Percentiles rank a stretch among this genome's conserved stretches.
Conservation (phyloP, 2,888 invertebrate species). For the Thymelicus sylvestris region DNA sequence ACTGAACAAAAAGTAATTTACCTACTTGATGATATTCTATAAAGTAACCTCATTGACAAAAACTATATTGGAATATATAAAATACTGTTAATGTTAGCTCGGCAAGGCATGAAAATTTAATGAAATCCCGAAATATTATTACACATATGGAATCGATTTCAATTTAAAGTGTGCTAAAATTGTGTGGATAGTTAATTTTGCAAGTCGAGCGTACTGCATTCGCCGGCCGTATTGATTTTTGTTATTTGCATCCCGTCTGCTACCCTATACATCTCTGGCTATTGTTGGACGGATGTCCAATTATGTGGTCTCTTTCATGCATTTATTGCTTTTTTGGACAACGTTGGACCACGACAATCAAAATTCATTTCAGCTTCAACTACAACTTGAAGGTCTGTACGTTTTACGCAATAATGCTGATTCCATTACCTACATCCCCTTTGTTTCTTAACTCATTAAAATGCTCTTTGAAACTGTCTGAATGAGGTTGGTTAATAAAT, state of each 20-base stretch:
- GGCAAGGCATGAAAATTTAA: conserved; percentile 2
- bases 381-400: not conserved
- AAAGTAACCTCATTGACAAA: too few relatives aligned
- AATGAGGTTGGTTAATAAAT: conserved; percentile 12
- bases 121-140: not conserved
- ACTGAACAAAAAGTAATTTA: not conserved
- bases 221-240: conserved; percentile 79
- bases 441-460: conserved; percentile 32
- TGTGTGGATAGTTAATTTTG: conserved; percentile 67
- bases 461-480: conserved; percentile 19
- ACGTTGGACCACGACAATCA: conserved; percentile 18
- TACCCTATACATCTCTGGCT: conserved; percentile 71
- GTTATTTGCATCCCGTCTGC: conserved; percentile 83
- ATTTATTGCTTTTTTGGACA: conserved; percentile 47
- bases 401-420: conserved; percentile 14
- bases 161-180: conserved; percentile 61
- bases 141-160: conserved; percentile 18
- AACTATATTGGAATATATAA: too few relatives aligned
- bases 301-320: conserved; percentile 55
- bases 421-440: conserved; percentile 21
- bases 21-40: too few relatives aligned
- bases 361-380: conserved; percentile 26
- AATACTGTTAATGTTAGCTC: not conserved
- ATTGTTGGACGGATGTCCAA: conserved; percentile 73
- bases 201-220: conserved; percentile 70